Base-by-base conservation (phyloP, 2,888 invertebrate species). In the Polydrusus pterygomalis region DNA sequence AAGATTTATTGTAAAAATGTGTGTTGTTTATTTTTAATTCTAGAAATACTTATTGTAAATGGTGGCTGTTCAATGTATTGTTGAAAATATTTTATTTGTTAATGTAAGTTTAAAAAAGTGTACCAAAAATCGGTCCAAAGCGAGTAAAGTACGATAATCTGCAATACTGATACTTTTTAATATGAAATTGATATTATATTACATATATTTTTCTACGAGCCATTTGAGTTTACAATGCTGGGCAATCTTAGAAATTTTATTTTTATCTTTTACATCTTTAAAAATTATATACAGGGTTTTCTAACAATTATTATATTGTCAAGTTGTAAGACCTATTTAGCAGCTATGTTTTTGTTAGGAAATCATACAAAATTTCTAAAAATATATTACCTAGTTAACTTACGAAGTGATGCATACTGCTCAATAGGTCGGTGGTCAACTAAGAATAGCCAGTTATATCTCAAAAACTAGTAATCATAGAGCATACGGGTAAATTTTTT, bases 1-100 rank as follows among this genome's bases (percentile, higher is more conserved):
- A 51, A 69, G 15, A 38, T 63, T 38, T 68, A 62, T 69, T 69
- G 54, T 62, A 69, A 62, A 49, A 62, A 81, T 79, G 80, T 79
- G 84, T 84, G 84, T 83, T 85, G 82, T 75, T 81, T 83, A 82
- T 84, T 82, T 80, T 76, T 75, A 78, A 78, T 72, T 78, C 47
- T 72, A 47, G 63, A 54, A 43, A 60, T 60, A 62, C 25, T 25
- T 74, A 80, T 80, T 78, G 82, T 82, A 84, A 83, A 83, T 82
- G 81, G 84, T 85, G 85, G 85, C 85, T 86, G 85, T 86, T 85
- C 82, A 79, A 82, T 81, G 82, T 77, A 81, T 84, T 85, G 84
- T 84, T 85, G 82, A 82, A 77, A 75, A 67, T 72, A 68, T 62
- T 83, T 83, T 80, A 80, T 82, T 83, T 85, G 82, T 83, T 84